Evolutionary conservation across 2,797 vertebrate genomes (phyloP).

Genomic region (Ctenochaetus hawaiiensis): DNA sequence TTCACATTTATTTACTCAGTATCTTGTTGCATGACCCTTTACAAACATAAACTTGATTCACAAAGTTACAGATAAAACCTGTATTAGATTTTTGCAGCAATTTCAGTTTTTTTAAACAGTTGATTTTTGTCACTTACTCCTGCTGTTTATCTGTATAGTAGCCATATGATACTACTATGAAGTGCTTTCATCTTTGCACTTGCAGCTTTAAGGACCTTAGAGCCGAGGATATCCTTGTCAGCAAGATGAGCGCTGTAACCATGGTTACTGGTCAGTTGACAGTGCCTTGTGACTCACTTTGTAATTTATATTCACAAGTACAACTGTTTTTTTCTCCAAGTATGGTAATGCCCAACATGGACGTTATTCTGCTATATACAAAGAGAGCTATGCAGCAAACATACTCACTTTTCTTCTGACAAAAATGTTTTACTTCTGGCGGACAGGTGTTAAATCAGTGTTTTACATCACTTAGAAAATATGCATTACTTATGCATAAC

Average conservation of each 20-base stretch:
- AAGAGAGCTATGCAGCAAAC: slow-evolving; percentile 69
- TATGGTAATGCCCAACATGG: slow-evolving; percentile 14
- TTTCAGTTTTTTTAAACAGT: too few species aligned
- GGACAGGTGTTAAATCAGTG: slow-evolving; percentile 24
- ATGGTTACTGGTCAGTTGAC: slow-evolving; percentile 74
- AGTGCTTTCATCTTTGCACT: slow-evolving; percentile 55
- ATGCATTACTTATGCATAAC: slow-evolving; percentile 26
- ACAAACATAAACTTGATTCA: neutral
- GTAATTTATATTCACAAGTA: slow-evolving; percentile 51
- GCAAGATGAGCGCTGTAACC: slow-evolving; percentile 53
- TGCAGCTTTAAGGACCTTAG: slow-evolving; percentile 53
- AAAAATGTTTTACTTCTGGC: slow-evolving; percentile 33
- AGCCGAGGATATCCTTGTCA: slow-evolving; percentile 56
- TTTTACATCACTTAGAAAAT: slow-evolving; percentile 24
- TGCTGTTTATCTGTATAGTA: slow-evolving; percentile 31
- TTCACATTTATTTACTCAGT: too few species aligned
- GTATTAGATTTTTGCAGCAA: neutral
- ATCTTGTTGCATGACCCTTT: neutral
- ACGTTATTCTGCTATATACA: slow-evolving; percentile 61
- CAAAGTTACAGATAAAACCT: slow-evolving; percentile 15
- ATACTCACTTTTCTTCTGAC: slow-evolving; percentile 30
- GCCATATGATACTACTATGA: slow-evolving; percentile 18
- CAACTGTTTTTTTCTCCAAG: slow-evolving; percentile 24
- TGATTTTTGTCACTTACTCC: neutral
- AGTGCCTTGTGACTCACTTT: slow-evolving; percentile 77